Conservation (phyloP, 1,140 invertebrate species). For the Lepidurus apus region DNA sequence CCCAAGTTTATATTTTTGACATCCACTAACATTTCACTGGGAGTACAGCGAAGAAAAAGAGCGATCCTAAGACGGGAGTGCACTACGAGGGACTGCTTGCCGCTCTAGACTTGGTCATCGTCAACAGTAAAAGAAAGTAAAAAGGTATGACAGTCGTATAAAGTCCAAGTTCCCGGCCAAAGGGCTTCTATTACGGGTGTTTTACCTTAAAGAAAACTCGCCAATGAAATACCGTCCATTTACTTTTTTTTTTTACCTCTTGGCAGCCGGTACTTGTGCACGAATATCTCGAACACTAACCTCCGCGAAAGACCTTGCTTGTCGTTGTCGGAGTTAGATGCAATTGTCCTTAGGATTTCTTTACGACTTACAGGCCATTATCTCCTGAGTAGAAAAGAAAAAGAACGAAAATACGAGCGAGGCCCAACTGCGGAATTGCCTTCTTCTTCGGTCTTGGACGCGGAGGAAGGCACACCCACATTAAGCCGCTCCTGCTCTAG, state of each 20-base stretch:
- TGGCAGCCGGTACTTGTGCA: background rate
- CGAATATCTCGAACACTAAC: background rate
- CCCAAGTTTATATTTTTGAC: background rate
- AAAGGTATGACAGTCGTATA: background rate
- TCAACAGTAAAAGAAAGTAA: background rate
- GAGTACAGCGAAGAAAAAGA: too few species aligned
- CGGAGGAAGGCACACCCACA: background rate
- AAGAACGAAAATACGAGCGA: background rate
- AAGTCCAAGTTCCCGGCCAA: background rate
- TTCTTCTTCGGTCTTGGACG: background rate
- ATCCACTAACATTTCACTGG: too few species aligned
- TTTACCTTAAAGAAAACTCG: background rate
- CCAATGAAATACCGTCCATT: background rate
- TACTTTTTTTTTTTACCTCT: background rate
- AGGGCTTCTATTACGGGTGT: background rate
- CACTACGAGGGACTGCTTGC: background rate
- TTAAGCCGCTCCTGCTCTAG: background rate
- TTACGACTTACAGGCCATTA: slow-evolving; percentile 21
- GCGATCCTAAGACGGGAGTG: too few species aligned
- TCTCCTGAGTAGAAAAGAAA: background rate
- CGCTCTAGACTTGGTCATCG: background rate
- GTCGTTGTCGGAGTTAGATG: slow-evolving; percentile 14
- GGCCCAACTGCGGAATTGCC: background rate
- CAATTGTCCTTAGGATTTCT: slow-evolving; percentile 22
- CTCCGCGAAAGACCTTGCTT: background rate